These are phyloP conservation scores for Somateria mollissima DNA, from an alignment of 2,797 vertebrate genomes.

Conservation along the genomic window DNA sequence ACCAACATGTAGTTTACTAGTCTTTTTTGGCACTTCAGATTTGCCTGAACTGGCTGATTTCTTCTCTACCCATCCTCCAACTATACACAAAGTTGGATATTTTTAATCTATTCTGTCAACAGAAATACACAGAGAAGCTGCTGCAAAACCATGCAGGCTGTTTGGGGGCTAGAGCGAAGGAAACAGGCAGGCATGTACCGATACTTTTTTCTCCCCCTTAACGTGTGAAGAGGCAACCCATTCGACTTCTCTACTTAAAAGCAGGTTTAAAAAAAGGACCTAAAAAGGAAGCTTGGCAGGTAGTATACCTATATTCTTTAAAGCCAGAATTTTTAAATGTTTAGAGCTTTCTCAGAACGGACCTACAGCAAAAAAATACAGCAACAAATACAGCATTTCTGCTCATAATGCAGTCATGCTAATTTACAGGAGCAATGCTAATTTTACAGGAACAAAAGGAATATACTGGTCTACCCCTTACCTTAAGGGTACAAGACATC, in stretches of 20 bases:
- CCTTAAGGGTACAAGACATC: conserved; percentile 25
- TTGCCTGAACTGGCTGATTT: neutral
- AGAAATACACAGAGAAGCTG: neutral
- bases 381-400: neutral
- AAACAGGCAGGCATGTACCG: neutral
- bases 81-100: neutral
- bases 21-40: neutral
- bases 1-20: neutral
- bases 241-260: neutral
- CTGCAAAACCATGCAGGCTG: neutral
- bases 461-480: neutral
- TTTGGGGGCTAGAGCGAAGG: neutral
- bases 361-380: neutral
- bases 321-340: neutral
- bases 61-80: neutral
- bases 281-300: neutral
- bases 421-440: neutral
- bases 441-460: neutral
- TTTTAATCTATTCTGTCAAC: neutral
- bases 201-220: neutral
- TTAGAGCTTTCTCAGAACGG: neutral
- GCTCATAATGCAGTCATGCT: neutral
- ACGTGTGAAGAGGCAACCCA: neutral
- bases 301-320: neutral
- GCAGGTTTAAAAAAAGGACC: neutral